These are phyloP conservation scores for Troides oblongomaculatus DNA, from an alignment of 2,888 invertebrate genomes.

Conservation along the genomic window DNA sequence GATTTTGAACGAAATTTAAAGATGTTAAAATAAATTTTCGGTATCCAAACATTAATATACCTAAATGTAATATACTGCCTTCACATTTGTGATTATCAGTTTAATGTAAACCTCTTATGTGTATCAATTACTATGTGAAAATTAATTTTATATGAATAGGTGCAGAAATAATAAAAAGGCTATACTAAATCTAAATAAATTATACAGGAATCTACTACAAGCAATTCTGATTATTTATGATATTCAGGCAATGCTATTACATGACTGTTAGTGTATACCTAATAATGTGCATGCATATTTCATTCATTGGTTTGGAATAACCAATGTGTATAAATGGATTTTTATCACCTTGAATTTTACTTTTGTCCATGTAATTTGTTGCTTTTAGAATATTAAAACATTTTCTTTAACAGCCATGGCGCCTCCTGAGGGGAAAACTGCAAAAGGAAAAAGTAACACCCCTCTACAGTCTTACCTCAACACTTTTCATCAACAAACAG, in stretches of 20 bases:
- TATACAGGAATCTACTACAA: background rate
- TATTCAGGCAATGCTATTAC: background rate
- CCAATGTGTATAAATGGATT: background rate
- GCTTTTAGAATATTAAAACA: background rate
- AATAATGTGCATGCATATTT: background rate
- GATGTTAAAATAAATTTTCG: too few species aligned
- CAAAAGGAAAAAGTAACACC: slow-evolving; percentile 72
- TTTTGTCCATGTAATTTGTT: background rate
- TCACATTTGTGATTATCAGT: too few species aligned
- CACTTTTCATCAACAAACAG: slow-evolving; percentile 90
- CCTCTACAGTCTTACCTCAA: slow-evolving; percentile 90
- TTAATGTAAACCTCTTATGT: too few species aligned
- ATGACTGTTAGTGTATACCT: background rate
- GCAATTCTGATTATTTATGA: background rate
- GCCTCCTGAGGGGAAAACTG: slow-evolving; percentile 53
- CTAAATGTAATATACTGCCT: too few species aligned
- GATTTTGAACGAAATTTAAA: too few species aligned
- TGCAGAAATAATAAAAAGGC: too few species aligned
- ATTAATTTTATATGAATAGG: too few species aligned
- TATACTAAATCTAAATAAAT: background rate
- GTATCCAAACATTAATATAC: too few species aligned
- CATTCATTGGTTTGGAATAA: background rate
- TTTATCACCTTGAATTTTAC: background rate
- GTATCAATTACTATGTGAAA: too few species aligned
- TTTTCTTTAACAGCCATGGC: slow-evolving; percentile 44